Conservation (phyloP, 2,888 invertebrate species). For the Drosophila aldrichi region DNA sequence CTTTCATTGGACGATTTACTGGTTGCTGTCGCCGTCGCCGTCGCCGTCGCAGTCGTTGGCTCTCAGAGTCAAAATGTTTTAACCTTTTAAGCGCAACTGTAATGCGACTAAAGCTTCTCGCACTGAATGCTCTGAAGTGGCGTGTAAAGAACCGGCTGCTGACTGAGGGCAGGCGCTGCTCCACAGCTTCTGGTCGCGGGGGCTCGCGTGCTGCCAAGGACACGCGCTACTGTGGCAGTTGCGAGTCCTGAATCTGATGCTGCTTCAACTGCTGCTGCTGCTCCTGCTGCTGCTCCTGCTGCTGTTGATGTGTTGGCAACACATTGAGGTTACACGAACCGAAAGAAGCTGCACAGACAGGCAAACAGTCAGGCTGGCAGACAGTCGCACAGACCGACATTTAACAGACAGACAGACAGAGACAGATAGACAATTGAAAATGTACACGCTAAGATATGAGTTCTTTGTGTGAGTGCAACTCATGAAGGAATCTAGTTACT, state of each 20-base stretch:
- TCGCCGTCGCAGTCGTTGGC: constrained; percentile 31
- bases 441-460: constrained; percentile 55
- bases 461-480: constrained; percentile 16
- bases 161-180: constrained; percentile 1
- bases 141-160: constrained; percentile 5
- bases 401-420: constrained; percentile 21
- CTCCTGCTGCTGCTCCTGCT: no score
- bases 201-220: constrained; percentile 53
- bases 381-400: constrained; percentile 18
- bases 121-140: constrained; percentile 28
- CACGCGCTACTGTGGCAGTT: constrained; percentile 31
- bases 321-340: constrained; percentile 76
- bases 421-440: constrained; percentile 57
- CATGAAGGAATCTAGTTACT: constrained; percentile 36
- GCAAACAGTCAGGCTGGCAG: constrained; percentile 19
- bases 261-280: constrained; percentile 27
- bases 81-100: constrained; percentile 76
- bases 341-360: constrained; percentile 46
- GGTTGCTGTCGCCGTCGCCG: constrained; percentile 26
- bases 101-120: constrained; percentile 72
- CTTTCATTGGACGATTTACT: constrained; percentile 63
- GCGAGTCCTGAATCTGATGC: constrained; percentile 44
- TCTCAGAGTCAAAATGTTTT: constrained; percentile 71
- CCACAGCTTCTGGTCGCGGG: constrained; percentile 8
- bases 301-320: constrained; percentile 65